Evolutionary conservation across 1,140 invertebrate species (phyloP).

Genomic region (Wiebesia pumilae): DNA sequence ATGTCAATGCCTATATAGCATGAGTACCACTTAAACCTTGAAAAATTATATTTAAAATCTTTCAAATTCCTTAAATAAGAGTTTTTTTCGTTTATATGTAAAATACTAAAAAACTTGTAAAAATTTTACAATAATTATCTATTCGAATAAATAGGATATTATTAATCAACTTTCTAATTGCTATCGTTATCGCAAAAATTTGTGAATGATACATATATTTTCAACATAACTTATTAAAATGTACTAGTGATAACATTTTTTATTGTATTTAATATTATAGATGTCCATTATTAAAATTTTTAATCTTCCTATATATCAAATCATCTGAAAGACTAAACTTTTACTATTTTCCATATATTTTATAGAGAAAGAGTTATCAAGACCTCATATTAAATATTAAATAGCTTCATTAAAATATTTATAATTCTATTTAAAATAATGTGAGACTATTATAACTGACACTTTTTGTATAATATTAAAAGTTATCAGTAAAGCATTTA

Average conservation of each 20-base stretch:
- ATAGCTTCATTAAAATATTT: neutral
- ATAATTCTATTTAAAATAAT: neutral
- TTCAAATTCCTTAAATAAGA: neutral
- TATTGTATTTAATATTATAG: neutral
- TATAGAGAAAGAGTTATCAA: neutral
- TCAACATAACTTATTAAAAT: neutral
- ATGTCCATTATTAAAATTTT: neutral
- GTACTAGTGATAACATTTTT: neutral
- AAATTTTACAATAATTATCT: neutral
- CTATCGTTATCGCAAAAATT: neutral
- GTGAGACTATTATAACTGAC: too few relatives aligned
- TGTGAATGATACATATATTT: neutral
- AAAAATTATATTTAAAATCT: neutral
- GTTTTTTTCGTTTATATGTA: neutral
- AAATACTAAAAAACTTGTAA: neutral
- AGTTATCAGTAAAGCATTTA: too few relatives aligned
- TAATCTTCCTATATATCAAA: neutral
- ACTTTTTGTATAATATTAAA: too few relatives aligned
- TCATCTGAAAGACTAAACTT: neutral
- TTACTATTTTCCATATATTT: neutral
- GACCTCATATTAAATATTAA: neutral
- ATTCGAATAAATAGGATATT: neutral
- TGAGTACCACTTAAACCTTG: neutral
- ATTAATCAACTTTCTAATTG: neutral
- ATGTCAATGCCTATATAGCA: slow-evolving; percentile 33